Evolutionary conservation across 2,113 vertebrate genomes (phyloP).

Genomic region (Mesitornis unicolor): DNA sequence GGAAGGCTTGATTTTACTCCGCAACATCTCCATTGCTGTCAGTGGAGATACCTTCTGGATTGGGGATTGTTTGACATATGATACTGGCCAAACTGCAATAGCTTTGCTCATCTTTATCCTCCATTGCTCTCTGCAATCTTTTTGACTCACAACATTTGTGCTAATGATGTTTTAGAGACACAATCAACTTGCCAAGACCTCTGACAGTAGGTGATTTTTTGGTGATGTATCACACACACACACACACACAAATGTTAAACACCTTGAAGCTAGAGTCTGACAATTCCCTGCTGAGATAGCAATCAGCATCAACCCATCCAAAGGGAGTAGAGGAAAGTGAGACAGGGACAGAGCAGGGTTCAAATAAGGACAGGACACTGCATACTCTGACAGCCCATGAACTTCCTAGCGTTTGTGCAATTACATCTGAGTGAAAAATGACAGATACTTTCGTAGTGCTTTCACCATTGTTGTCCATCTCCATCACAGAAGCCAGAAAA

Average conservation of each 20-base stretch:
- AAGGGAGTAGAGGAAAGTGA: not conserved
- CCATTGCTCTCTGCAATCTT: not conserved
- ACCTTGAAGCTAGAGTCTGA: not conserved
- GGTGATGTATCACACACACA: not conserved
- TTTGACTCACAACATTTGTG: not conserved
- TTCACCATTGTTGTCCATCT: not conserved
- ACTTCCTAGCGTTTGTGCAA: not conserved
- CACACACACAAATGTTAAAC: not conserved
- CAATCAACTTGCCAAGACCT: not conserved
- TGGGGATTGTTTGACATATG: not conserved
- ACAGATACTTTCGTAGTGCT: not conserved
- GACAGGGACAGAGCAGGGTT: not conserved
- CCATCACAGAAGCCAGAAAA: not conserved
- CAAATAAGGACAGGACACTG: not conserved
- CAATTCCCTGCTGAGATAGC: not conserved
- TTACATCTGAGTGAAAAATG: not conserved
- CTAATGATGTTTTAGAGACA: not conserved
- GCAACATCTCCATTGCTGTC: not conserved
- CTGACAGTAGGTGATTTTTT: not conserved
- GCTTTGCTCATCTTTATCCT: not conserved
- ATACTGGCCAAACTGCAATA: not conserved
- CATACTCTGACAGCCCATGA: not conserved
- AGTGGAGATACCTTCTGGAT: not conserved
- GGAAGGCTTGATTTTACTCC: not conserved
- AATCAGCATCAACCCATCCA: not conserved